These are phyloP conservation scores for Patella vulgata DNA, from an alignment of 1,140 invertebrate genomes.

Conservation along the genomic window DNA sequence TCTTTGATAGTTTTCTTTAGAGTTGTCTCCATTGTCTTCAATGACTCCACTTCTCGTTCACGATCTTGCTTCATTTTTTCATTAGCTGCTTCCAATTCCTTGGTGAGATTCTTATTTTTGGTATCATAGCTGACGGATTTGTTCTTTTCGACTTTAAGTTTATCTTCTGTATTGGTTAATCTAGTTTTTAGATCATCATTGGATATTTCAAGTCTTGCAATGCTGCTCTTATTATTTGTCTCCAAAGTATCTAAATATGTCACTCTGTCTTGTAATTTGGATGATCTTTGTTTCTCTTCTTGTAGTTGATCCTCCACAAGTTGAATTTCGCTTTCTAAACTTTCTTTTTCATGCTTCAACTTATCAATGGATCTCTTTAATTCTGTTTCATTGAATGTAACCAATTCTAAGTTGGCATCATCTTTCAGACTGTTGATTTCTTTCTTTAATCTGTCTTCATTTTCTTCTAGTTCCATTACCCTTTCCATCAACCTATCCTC, in stretches of 20 bases:
- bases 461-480: conserved; percentile 57
- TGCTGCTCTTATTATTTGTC: conserved; percentile 5
- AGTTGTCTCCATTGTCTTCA: too few relatives aligned
- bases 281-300: conserved; percentile 21
- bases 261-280: conserved; percentile 17
- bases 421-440: conserved; percentile 28
- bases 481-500: conserved; percentile 59
- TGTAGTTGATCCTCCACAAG: not conserved
- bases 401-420: conserved; percentile 3
- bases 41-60: not conserved
- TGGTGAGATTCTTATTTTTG: not conserved
- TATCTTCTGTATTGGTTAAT: not conserved
- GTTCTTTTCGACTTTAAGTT: not conserved
- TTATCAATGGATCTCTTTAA: conserved; percentile 21
- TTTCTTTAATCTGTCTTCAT: conserved; percentile 41
- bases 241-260: conserved; percentile 6
- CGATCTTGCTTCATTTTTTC: not conserved
- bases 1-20: too few relatives aligned
- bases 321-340: conserved; percentile 2
- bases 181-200: conserved; percentile 5
- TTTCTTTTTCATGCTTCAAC: conserved; percentile 6
- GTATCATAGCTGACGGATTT: not conserved
- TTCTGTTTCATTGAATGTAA: conserved; percentile 31
- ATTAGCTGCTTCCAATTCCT: not conserved
- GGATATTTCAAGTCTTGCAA: not conserved